phyloP scores from a whole-genome alignment of 2,797 vertebrate genomes.

The Arremon aurantiirostris region DNA sequence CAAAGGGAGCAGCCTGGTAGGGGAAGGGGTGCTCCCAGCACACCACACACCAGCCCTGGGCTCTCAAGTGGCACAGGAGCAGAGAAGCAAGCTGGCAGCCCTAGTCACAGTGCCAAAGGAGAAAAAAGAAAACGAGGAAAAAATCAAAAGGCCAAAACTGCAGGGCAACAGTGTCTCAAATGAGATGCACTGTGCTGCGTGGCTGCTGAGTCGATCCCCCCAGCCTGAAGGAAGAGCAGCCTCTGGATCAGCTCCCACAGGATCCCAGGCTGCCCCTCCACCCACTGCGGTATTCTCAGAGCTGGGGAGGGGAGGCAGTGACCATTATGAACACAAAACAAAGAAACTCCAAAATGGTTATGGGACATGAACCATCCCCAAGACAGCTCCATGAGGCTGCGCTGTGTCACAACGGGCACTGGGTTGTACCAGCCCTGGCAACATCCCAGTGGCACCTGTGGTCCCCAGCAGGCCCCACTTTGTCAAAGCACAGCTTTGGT shows the following conservation, averaged over 20 bases:
- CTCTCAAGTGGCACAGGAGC: not conserved
- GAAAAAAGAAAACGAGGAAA: not conserved
- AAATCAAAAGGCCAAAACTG: not conserved
- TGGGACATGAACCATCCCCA: not conserved
- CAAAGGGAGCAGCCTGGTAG: not conserved
- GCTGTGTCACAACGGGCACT: not conserved
- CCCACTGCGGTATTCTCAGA: not conserved
- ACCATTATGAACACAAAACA: not conserved
- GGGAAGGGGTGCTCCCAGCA: not conserved
- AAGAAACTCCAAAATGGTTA: not conserved
- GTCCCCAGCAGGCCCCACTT: not conserved
- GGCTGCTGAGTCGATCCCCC: not conserved
- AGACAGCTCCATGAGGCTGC: not conserved
- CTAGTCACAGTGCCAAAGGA: not conserved
- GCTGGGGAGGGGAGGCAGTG: not conserved
- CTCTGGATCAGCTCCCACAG: not conserved
- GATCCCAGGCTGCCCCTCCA: not conserved
- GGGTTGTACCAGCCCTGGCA: not conserved
- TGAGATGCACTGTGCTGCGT: not conserved
- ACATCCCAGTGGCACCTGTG: not conserved
- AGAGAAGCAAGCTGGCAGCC: not conserved
- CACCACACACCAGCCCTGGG: not conserved
- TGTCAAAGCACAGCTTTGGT: not conserved
- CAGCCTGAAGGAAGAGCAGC: not conserved
- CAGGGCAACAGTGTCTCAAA: not conserved